A percentile compares a stretch with the other conserved stretches of the same genome.
phyloP scores from a whole-genome alignment of 2,113 vertebrate species.

The Sylvilagus bachmani region DNA sequence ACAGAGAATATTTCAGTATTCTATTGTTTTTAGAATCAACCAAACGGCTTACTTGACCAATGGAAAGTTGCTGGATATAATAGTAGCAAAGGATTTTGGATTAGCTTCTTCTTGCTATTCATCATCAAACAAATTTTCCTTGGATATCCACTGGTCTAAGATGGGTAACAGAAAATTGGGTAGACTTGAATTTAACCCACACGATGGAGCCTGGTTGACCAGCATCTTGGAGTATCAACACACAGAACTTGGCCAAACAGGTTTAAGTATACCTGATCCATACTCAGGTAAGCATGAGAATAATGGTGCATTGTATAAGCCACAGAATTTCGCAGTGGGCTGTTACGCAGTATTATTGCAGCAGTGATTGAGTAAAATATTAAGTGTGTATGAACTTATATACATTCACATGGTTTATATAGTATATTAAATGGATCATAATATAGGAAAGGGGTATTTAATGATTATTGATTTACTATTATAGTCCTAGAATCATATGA shows the following conservation, averaged over 20 bases:
- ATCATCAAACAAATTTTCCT: neutral
- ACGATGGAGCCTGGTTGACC: neutral
- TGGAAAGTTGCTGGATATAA: neutral
- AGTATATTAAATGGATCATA: neutral
- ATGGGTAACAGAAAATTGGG: neutral
- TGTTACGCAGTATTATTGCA: neutral
- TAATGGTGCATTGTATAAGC: neutral
- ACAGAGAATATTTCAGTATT: rapidly evolving
- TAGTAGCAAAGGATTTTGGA: neutral
- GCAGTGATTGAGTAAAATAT: neutral
- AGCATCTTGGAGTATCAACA: neutral
- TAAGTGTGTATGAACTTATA: neutral
- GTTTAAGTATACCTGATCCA: neutral
- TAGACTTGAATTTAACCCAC: neutral
- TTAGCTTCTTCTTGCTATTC: neutral
- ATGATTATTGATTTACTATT: neutral
- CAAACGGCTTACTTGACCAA: neutral
- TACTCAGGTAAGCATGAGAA: neutral
- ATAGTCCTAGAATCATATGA: neutral
- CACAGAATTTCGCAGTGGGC: neutral
- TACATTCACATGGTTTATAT: neutral
- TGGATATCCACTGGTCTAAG: neutral
- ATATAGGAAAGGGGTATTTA: neutral
- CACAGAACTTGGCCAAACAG: neutral
- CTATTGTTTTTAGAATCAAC: neutral